Evolutionary conservation across 2,888 invertebrate genomes (phyloP).

Genomic region (Temnothorax unifasciatus): DNA sequence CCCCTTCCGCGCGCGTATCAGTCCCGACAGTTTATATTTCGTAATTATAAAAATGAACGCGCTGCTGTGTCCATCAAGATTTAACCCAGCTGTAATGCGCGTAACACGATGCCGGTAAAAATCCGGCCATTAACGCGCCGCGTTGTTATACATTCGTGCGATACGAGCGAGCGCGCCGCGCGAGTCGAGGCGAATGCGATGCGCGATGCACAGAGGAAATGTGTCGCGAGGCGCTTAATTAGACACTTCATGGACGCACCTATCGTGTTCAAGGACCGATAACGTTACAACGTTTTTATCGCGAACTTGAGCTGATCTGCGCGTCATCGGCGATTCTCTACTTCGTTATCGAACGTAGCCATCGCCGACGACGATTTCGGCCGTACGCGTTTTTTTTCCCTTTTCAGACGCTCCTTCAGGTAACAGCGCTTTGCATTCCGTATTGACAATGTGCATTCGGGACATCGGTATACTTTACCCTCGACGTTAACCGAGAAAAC

Average conservation of each 20-base stretch:
- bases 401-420: background rate
- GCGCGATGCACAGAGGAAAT: constrained; percentile 29
- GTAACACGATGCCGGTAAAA: constrained; percentile 31
- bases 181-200: constrained; percentile 15
- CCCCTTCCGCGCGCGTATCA: constrained; percentile 26
- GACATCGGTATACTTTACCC: background rate
- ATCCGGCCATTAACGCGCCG: constrained; percentile 38
- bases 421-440: constrained; percentile 5
- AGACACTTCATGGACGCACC: constrained; percentile 47
- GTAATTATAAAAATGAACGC: constrained; percentile 54
- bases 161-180: background rate
- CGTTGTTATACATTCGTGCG: constrained; percentile 49
- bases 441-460: background rate
- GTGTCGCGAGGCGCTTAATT: constrained; percentile 48
- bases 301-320: background rate
- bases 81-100: constrained; percentile 38
- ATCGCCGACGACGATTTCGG: background rate
- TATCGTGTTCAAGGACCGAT: constrained; percentile 49
- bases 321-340: background rate
- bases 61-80: constrained; percentile 40
- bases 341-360: background rate
- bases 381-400: background rate
- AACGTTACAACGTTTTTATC: constrained; percentile 33
- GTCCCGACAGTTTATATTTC: constrained; percentile 33
- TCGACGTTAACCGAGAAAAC: constrained; percentile 18